These are phyloP conservation scores for Steinernema scapterisci DNA, from an alignment of 2,888 invertebrate genomes.

Conservation along the genomic window DNA sequence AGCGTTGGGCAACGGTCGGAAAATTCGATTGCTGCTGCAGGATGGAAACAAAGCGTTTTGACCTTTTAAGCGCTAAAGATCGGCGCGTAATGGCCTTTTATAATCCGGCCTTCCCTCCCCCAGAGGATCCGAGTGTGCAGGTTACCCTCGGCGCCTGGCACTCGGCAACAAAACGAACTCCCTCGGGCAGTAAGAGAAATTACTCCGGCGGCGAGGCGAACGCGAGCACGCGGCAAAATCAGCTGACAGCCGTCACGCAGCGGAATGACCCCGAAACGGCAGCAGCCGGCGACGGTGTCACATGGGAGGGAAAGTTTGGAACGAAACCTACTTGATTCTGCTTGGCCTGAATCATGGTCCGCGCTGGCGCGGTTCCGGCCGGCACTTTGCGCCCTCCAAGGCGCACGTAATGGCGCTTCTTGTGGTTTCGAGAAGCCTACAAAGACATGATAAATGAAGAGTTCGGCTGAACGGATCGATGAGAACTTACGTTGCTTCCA, in stretches of 20 bases:
- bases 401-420: conserved; percentile 25
- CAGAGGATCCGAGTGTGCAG: not conserved
- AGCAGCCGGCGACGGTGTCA: no score
- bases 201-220: not conserved
- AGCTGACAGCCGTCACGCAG: no score
- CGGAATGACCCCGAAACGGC: not conserved
- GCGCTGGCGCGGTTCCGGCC: not conserved
- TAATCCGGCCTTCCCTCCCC: not conserved
- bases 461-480: not conserved
- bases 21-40: not conserved
- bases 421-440: conserved; percentile 17
- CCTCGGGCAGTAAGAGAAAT: conserved; percentile 15
- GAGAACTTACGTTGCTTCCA: conserved; percentile 2
- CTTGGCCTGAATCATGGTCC: conserved; percentile 59
- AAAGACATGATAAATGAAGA: not conserved
- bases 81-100: conserved; percentile 12
- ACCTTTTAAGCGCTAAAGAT: conserved; percentile 6
- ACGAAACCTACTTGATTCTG: conserved; percentile 58
- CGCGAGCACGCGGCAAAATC: not conserved
- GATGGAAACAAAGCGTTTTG: not conserved
- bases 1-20: not conserved
- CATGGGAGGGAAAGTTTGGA: not conserved
- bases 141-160: conserved; percentile 20
- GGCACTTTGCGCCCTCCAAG: not conserved
- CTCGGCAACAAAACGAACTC: not conserved